A percentile compares a stretch with the other conserved stretches of the same genome.
These are phyloP conservation scores for Myathropa florea DNA, from an alignment of 2,888 invertebrate species.

Conservation along the genomic window DNA sequence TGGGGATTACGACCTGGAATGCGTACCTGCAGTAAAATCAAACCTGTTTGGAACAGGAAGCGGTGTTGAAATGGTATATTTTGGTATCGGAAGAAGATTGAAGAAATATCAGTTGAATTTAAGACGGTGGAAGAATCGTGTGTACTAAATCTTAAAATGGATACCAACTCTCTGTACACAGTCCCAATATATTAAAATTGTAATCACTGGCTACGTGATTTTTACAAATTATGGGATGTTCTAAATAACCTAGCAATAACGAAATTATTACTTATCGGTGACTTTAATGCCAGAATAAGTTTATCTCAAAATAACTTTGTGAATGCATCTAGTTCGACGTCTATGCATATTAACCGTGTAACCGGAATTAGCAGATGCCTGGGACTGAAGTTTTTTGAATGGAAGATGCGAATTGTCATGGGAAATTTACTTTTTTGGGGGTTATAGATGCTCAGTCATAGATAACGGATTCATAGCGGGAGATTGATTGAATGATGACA, in stretches of 20 bases:
- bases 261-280: neutral
- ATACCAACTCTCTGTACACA: neutral
- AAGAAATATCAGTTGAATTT: neutral
- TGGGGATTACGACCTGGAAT: neutral
- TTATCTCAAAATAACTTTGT: constrained; percentile 1
- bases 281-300: constrained; percentile 6
- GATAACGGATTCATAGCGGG: no score
- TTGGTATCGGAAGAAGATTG: neutral
- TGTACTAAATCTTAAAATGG: neutral
- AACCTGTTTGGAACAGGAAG: neutral
- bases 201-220: neutral
- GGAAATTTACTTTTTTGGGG: no score
- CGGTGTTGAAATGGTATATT: neutral
- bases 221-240: neutral
- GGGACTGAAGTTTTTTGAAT: no score
- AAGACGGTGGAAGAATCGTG: neutral
- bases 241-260: neutral
- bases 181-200: constrained; percentile 19
- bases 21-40: constrained; percentile 1
- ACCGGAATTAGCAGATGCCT: no score
- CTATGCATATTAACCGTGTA: neutral
- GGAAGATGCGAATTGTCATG: no score
- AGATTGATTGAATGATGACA: no score
- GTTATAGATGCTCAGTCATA: no score
- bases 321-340: neutral